Percentiles rank a stretch among this genome's conserved stretches.
These are phyloP conservation scores for Drosophila basisetae DNA, from an alignment of 2,888 invertebrate genomes.

Conservation along the genomic window DNA sequence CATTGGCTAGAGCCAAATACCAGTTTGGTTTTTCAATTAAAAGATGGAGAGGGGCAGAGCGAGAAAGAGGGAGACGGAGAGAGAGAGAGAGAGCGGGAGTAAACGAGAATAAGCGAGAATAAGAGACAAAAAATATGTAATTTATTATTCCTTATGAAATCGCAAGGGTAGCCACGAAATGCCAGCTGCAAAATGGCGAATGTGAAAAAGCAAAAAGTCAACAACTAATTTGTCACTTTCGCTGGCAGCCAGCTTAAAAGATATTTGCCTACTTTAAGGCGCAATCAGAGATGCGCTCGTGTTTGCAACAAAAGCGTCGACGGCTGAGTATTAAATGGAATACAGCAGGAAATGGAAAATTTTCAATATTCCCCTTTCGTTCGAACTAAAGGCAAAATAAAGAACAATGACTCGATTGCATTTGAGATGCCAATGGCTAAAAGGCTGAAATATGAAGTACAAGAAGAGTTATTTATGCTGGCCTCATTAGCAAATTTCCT, in stretches of 20 bases:
- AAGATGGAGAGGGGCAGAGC: background rate
- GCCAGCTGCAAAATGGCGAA: conserved; percentile 35
- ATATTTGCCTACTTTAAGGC: conserved; percentile 36
- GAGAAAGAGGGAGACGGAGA: background rate
- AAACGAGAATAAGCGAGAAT: background rate
- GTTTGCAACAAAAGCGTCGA: background rate
- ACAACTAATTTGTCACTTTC: conserved; percentile 56
- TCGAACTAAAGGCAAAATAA: background rate
- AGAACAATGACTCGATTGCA: background rate
- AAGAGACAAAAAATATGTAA: conserved; percentile 16
- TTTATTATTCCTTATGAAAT: conserved; percentile 53
- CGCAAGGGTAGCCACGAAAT: conserved; percentile 43
- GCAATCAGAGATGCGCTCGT: conserved; percentile 31
- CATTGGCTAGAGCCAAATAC: conserved; percentile 22
- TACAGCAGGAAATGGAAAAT: background rate
- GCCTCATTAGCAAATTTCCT: too few relatives aligned
- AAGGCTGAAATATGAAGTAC: background rate
- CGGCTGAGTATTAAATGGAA: background rate
- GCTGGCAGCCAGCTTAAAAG: conserved; percentile 24
- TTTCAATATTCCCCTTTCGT: background rate
- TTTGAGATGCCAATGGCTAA: background rate
- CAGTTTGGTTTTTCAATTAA: conserved; percentile 9
- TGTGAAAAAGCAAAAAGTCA: conserved; percentile 27
- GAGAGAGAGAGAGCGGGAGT: background rate
- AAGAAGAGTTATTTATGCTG: background rate